Evolutionary conservation across 2,797 vertebrate species (phyloP).

Genomic region (Argyrosomus regius): DNA sequence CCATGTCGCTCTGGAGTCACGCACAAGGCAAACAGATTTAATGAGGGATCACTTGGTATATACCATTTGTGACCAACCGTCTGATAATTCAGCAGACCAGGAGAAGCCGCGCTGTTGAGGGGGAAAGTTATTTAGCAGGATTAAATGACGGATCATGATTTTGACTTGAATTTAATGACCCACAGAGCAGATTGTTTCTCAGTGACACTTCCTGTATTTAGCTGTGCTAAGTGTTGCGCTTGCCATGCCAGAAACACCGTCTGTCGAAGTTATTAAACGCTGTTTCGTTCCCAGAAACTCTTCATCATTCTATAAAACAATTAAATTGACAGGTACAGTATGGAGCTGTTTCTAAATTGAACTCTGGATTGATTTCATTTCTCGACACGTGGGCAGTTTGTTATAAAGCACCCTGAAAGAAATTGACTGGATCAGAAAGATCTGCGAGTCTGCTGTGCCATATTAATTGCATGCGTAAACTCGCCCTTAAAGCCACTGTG

Average conservation of each 20-base stretch:
- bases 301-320: slow-evolving; percentile 9
- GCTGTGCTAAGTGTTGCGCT: neutral
- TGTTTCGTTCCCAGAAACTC: neutral
- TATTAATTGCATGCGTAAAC: slow-evolving; percentile 65
- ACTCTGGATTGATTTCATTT: slow-evolving; percentile 29
- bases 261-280: neutral
- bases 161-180: slow-evolving; percentile 32
- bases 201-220: neutral
- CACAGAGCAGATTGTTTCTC: slow-evolving; percentile 15
- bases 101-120: neutral
- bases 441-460: slow-evolving; percentile 24
- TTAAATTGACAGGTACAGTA: neutral
- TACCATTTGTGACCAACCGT: neutral
- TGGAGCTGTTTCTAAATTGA: slow-evolving; percentile 5
- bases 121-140: slow-evolving; percentile 30
- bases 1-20: slow-evolving; percentile 6
- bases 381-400: slow-evolving; percentile 22
- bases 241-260: neutral
- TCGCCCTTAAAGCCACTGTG: slow-evolving; percentile 43
- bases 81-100: neutral
- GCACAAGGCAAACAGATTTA: slow-evolving; percentile 38
- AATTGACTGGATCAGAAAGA: slow-evolving; percentile 40
- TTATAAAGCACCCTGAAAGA: slow-evolving; percentile 17
- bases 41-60: slow-evolving; percentile 41
- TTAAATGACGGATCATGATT: slow-evolving; percentile 29